These are phyloP conservation scores for Garrulus glandarius DNA, from an alignment of 2,797 vertebrate genomes.

Conservation along the genomic window DNA sequence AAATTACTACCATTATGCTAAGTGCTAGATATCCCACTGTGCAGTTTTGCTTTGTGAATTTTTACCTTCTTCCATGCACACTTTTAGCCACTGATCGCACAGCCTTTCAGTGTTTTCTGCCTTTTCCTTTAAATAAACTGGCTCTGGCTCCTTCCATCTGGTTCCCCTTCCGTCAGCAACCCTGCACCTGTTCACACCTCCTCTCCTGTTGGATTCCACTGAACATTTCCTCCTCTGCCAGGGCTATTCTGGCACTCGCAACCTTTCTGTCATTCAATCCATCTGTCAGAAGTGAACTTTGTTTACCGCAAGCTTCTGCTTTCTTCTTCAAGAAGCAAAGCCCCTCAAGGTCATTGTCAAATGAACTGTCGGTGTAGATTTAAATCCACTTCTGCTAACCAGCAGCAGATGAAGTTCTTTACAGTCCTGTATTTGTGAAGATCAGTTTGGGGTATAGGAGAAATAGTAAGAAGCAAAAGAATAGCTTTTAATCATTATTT, in stretches of 20 bases:
- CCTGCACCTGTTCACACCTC: constrained; percentile 99
- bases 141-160: constrained; percentile 99
- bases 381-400: constrained; percentile 79
- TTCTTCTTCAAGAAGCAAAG: constrained; percentile 98
- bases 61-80: constrained; percentile 83
- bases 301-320: constrained; percentile 98
- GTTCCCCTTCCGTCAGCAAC: constrained; percentile 99
- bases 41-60: constrained; percentile 84
- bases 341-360: constrained; percentile 93
- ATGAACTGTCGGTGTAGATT: constrained; percentile 85
- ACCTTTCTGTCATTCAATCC: constrained; percentile 99
- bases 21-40: constrained; percentile 79
- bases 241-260: constrained; percentile 98
- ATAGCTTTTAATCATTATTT: constrained; percentile 67
- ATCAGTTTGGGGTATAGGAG: constrained; percentile 61
- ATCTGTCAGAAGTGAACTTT: constrained; percentile 99
- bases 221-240: constrained; percentile 96
- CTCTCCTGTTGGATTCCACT: constrained; percentile 99
- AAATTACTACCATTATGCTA: constrained; percentile 82
- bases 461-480: constrained; percentile 72
- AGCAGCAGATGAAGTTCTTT: constrained; percentile 76
- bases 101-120: constrained; percentile 88
- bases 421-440: constrained; percentile 72
- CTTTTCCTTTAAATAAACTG: constrained; percentile 99
- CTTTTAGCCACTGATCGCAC: constrained; percentile 87